Evolutionary conservation across 2,113 vertebrate genomes (phyloP), one percentile per base, ranked within the genome.

Genomic region (Rostratula benghalensis): DNA sequence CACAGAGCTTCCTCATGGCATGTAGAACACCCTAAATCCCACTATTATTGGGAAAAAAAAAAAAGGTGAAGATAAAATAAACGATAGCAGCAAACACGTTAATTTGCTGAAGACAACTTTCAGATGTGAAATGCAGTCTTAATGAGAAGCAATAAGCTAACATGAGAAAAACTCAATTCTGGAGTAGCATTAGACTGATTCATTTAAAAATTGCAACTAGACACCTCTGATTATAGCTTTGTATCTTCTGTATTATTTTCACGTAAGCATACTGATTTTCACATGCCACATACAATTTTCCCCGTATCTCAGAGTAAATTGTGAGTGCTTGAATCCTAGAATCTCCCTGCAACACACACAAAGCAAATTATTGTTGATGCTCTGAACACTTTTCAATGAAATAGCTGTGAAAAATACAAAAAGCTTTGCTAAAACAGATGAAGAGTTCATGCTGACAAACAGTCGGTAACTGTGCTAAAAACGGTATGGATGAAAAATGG

Each of bases 91-190:
- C 75, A 87, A 87, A 86, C 28, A 90, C 20, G 25, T 78, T 92
- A 87, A 90, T 96, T 93, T 95, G 50, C 85, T 93, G 86, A 89
- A 77, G 80, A 50, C 73, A 92, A 83, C 56, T 86, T 95, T 90
- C 70, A 70, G 83, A 75, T 64, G 65, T 77, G 83, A 97, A 96
- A 91, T 48, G 56, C 56, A 68, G 41, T 75, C 67, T 76, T 94
- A 83, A 94, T 86, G 64, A 96, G 75, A 96, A 84, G 23, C 24
- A 54, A 14, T 78, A 69, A 71, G 39, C 6, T 87, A 87, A 76
- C 28, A 76, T 33, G 63, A 57, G 8, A 86, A 11, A 81, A 75
- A 94, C 35, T 86, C 33, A 51, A 50, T 56, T 45, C 53, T 70
- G 43, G 28, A 80, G 19, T 78, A 89, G 53, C 83, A 92, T 27